Evolutionary conservation across 2,113 vertebrate species (phyloP), one percentile per base, ranked within the genome.

Genomic region (Rhea americana): DNA sequence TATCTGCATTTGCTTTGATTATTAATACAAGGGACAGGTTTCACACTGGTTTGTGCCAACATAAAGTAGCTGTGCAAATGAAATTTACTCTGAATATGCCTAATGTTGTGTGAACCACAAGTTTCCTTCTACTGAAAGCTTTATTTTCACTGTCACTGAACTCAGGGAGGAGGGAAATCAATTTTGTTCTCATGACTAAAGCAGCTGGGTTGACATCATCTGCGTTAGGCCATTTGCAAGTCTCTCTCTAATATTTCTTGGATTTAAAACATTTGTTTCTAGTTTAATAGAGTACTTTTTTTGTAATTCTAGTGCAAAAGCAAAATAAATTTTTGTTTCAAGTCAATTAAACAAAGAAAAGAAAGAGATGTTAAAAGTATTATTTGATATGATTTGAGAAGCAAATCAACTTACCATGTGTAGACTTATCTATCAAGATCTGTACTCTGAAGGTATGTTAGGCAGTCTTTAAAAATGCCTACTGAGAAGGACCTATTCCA

Each of bases 1-100:
- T 94, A 95, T 91, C 91, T 96, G 51, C 71, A 78, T 94, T 97
- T 95, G 70, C 86, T 97, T 97, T 96, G 93, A 96, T 97, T 97
- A 94, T 96, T 96, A 96, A 92, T 93, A 80, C 2, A 51, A 97
- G 77, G 58, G 84, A 91, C 85, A 90, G 68, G 74, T 95, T 97
- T 97, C 66, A 43, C 70, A 91, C 78, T 90, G 43, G 56, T 91
- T 80, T 70, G 51, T 94, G 89, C 90, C 91, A 96, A 93, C 8
- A 48, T 5, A 26, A 91, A 93, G 59, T 88, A 95, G 66, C 75
- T 93, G 32, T 84, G 78, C 53, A 92, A 96, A 93, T 75, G 47
- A 91, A 92, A 95, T 95, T 94, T 89, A 75, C 55, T 91, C 87
- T 70, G 51, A 75, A 78, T 80, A n/a, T 89, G 73, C 53, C 39